phyloP scores from a whole-genome alignment of 2,113 vertebrate genomes.

The Rhombomys opimus region DNA sequence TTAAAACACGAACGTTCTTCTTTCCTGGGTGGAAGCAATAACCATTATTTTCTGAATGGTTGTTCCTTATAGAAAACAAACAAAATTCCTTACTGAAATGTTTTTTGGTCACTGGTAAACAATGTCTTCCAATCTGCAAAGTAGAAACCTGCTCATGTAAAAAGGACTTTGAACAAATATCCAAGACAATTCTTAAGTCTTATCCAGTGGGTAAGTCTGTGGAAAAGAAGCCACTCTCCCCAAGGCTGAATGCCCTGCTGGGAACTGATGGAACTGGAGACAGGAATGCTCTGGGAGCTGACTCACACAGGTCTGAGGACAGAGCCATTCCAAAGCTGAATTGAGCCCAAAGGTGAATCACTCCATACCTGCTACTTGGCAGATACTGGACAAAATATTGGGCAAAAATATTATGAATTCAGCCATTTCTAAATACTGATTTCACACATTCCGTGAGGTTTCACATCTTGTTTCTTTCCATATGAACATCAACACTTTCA shows the following conservation, averaged over 20 bases:
- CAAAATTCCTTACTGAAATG: background rate
- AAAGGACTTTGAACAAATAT: background rate
- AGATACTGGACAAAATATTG: background rate
- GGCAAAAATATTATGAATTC: background rate
- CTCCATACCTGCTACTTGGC: background rate
- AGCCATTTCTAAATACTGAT: background rate
- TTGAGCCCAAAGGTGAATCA: background rate
- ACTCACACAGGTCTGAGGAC: background rate
- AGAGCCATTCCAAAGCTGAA: background rate
- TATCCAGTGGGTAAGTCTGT: background rate
- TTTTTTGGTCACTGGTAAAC: background rate
- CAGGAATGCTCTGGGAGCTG: background rate
- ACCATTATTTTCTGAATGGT: background rate
- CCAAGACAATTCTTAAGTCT: background rate
- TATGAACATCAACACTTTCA: background rate
- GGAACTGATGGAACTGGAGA: background rate
- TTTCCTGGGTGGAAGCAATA: background rate
- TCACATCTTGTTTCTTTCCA: background rate
- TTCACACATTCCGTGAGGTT: background rate
- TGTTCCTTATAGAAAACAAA: background rate
- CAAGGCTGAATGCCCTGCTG: accelerated
- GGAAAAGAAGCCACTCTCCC: background rate
- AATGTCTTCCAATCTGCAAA: background rate
- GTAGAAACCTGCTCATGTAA: background rate
- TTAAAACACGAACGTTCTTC: background rate